These are phyloP conservation scores for Caenorhabditis sp. DNA, from an alignment of 2,888 invertebrate genomes.

Conservation along the genomic window DNA sequence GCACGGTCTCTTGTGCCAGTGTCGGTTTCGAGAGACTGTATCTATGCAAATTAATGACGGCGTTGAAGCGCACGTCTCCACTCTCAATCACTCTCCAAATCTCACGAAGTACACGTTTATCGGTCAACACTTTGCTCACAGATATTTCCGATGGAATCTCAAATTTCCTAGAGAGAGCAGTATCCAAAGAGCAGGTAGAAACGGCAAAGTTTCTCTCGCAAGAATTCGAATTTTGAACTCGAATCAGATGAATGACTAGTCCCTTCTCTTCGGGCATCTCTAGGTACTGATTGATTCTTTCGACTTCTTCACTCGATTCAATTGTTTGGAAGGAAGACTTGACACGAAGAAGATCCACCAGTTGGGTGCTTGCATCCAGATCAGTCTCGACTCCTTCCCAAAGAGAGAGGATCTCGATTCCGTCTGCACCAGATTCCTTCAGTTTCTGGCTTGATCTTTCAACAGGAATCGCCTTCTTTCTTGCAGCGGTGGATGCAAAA, in stretches of 20 bases:
- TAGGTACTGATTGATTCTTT: slow-evolving; percentile 64
- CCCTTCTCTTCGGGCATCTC: slow-evolving; percentile 64
- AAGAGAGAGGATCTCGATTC: slow-evolving; percentile 74
- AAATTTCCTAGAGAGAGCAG: slow-evolving; percentile 44
- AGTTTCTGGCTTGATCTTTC: slow-evolving; percentile 55
- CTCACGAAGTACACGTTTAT: slow-evolving; percentile 58
- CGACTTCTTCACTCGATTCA: slow-evolving; percentile 73
- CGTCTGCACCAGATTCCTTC: slow-evolving; percentile 72
- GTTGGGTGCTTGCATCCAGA: slow-evolving; percentile 74
- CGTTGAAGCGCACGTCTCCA: slow-evolving; percentile 69
- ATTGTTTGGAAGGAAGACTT: slow-evolving; percentile 71
- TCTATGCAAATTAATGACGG: slow-evolving; percentile 76
- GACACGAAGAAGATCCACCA: slow-evolving; percentile 61
- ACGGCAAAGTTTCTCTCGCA: slow-evolving; percentile 50
- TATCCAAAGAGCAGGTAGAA: slow-evolving; percentile 48
- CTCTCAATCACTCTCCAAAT: slow-evolving; percentile 62
- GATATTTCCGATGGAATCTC: slow-evolving; percentile 44
- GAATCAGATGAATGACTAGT: slow-evolving; percentile 48
- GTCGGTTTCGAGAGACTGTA: slow-evolving; percentile 71
- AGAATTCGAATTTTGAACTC: slow-evolving; percentile 39
- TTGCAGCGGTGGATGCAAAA: slow-evolving; percentile 51
- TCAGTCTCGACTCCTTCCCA: slow-evolving; percentile 79
- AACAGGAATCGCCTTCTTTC: slow-evolving; percentile 48
- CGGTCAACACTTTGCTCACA: slow-evolving; percentile 59
- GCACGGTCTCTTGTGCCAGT: slow-evolving; percentile 64